A percentile compares a stretch with the other conserved stretches of the same genome.
phyloP scores from a whole-genome alignment of 2,888 invertebrate genomes.

The Cancer borealis region DNA sequence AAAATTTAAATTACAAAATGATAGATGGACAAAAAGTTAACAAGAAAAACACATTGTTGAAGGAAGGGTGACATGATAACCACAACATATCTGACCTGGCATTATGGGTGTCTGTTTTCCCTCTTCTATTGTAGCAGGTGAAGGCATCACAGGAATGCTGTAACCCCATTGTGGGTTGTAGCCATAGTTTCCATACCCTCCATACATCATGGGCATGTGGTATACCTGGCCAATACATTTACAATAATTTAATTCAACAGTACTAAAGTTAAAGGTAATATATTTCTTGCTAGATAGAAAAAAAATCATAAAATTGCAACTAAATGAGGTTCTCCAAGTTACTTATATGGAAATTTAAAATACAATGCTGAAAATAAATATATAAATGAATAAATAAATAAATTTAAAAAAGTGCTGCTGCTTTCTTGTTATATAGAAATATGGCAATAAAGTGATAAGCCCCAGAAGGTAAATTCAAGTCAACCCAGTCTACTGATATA shows the following conservation, averaged over 20 bases:
- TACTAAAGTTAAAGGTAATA: not conserved
- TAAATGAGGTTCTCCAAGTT: not conserved
- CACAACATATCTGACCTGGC: constrained; percentile 44
- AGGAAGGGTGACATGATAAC: not conserved
- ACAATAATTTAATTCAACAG: constrained; percentile 17
- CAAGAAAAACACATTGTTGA: not conserved
- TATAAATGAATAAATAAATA: not conserved
- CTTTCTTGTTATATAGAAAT: too few species aligned
- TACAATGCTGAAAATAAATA: not conserved
- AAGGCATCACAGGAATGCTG: constrained; percentile 60
- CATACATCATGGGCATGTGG: constrained; percentile 64
- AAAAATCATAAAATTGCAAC: not conserved
- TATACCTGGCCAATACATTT: constrained; percentile 42
- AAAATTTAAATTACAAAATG: not conserved
- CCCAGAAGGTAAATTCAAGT: too few species aligned
- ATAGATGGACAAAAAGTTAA: not conserved
- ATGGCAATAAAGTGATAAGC: too few species aligned
- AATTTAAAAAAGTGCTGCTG: not conserved
- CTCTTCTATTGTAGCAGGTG: constrained; percentile 52
- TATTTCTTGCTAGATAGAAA: not conserved
- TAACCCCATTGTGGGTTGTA: constrained; percentile 57
- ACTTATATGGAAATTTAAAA: too few species aligned
- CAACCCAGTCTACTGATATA: too few species aligned
- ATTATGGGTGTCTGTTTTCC: constrained; percentile 42
- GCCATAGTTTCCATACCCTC: constrained; percentile 59